Conservation (phyloP, 2,888 invertebrate species). For the Hirtodrosophila cameraria region DNA sequence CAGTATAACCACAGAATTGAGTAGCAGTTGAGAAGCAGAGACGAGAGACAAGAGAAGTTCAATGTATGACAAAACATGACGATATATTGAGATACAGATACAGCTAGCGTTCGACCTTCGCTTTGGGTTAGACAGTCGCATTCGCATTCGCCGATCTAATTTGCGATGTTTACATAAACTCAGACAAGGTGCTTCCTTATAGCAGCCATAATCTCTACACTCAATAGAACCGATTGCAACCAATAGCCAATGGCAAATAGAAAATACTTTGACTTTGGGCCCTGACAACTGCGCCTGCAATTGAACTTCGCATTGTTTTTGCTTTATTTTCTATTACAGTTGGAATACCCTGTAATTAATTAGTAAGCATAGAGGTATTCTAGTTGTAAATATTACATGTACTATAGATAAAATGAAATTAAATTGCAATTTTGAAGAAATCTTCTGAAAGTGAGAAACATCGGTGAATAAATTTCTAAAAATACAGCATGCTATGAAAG, state of each 20-base stretch:
- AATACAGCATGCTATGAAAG: no score
- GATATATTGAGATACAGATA: background rate
- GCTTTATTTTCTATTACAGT: no score
- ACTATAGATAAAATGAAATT: no score
- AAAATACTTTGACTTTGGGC: constrained; percentile 29
- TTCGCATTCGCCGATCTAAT: constrained; percentile 26
- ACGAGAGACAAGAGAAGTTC: no score
- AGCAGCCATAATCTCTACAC: constrained; percentile 61
- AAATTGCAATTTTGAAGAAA: no score
- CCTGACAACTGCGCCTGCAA: constrained; percentile 8
- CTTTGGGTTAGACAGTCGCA: constrained; percentile 6
- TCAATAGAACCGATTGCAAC: constrained; percentile 49
- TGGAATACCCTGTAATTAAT: constrained; percentile 12
- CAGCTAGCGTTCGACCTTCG: constrained; percentile 29
- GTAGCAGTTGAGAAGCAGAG: background rate
- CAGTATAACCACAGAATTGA: constrained; percentile 3
- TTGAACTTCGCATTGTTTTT: background rate
- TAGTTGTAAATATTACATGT: no score
- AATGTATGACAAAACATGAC: no score
- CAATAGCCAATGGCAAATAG: constrained; percentile 20
- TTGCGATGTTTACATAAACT: constrained; percentile 69
- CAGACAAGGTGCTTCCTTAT: constrained; percentile 66
- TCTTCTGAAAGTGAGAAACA: no score
- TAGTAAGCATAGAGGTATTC: no score
- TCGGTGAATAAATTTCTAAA: no score